These are phyloP conservation scores for Brachylomia viminalis DNA, from an alignment of 2,888 invertebrate genomes.

Conservation along the genomic window DNA sequence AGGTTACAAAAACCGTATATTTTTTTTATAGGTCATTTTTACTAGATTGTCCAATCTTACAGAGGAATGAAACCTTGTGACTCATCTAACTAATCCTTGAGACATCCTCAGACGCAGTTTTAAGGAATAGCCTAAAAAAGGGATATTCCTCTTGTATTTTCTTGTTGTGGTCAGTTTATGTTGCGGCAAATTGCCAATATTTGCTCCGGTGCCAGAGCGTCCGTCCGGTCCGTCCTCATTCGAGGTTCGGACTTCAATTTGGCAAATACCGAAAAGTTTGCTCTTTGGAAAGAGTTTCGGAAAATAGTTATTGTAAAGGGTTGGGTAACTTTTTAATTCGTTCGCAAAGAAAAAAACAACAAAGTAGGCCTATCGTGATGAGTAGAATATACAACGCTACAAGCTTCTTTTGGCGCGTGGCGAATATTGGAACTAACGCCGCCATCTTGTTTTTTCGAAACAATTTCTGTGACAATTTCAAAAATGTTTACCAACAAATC, in stretches of 20 bases:
- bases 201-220: not conserved
- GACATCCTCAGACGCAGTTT: not conserved
- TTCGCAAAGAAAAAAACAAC: slow-evolving; percentile 3
- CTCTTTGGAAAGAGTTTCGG: not conserved
- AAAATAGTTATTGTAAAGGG: slow-evolving; percentile 40
- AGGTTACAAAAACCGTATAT: slow-evolving; percentile 6
- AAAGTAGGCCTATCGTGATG: not conserved
- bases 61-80: not conserved
- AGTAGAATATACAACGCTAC: not conserved
- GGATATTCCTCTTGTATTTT: slow-evolving; percentile 4
- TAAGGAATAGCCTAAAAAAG: slow-evolving; percentile 20
- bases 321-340: slow-evolving; percentile 35
- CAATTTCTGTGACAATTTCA: not conserved
- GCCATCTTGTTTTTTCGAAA: not conserved
- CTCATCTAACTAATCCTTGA: slow-evolving; percentile 34
- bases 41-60: slow-evolving; percentile 10
- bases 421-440: not conserved
- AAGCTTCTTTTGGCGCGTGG: not conserved
- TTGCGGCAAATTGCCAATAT: slow-evolving; percentile 45
- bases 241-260: slow-evolving; percentile 22
- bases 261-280: slow-evolving; percentile 8
- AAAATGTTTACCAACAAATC: not conserved
- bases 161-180: slow-evolving; percentile 35
- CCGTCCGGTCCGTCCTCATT: slow-evolving; percentile 12
- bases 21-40: slow-evolving; percentile 10